These are phyloP conservation scores for Orchesellides sinensis DNA, from an alignment of 2,888 invertebrate species.

Conservation along the genomic window DNA sequence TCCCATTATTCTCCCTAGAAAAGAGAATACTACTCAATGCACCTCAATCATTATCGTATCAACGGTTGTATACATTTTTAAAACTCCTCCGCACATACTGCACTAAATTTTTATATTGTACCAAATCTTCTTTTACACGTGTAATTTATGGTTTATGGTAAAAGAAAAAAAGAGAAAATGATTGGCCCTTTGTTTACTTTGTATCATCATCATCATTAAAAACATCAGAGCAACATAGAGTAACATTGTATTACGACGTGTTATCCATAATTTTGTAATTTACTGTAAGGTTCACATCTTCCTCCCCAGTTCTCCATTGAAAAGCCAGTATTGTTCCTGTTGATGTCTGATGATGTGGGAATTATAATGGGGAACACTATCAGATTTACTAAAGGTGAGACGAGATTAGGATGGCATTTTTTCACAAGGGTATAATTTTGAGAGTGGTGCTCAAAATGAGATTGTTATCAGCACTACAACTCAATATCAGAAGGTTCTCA, in stretches of 20 bases:
- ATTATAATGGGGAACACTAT: too few relatives aligned
- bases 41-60: background rate
- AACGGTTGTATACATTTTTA: too few relatives aligned
- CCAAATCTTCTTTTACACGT: background rate
- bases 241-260: conserved; percentile 23
- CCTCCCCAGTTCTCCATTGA: background rate
- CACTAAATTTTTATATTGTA: background rate
- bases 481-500: too few relatives aligned
- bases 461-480: too few relatives aligned
- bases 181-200: conserved; percentile 45
- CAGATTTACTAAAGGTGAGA: too few relatives aligned
- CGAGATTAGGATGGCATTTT: background rate
- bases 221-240: background rate
- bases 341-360: conserved; percentile 1
- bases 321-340: conserved; percentile 43
- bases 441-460: too few relatives aligned
- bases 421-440: too few relatives aligned
- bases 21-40: background rate
- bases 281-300: conserved; percentile 8
- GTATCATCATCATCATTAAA: conserved; percentile 39
- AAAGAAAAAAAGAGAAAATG: conserved; percentile 45
- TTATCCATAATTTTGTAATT: conserved; percentile 54
- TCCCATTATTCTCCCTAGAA: conserved; percentile 25
- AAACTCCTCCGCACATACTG: too few relatives aligned
- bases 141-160: conserved; percentile 48